A percentile compares a stretch with the other conserved stretches of the same genome.
Conservation (phyloP, 2,113 vertebrate species). For the Oncorhynchus masou region DNA sequence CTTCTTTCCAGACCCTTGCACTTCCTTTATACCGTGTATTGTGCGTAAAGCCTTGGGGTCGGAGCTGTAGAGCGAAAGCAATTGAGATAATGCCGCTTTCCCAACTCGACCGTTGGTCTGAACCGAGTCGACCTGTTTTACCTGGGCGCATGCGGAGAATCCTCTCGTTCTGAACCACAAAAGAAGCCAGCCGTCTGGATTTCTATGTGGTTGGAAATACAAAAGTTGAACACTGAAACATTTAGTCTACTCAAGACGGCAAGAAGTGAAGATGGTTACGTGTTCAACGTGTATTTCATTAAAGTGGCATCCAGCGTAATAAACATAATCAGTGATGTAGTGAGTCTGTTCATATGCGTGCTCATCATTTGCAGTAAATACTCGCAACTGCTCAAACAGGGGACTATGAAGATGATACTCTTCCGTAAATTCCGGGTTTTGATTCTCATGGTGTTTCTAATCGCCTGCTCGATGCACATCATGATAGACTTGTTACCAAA, state of each 20-base stretch:
- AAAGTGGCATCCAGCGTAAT: conserved; percentile 74
- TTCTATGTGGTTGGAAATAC: conserved; percentile 33
- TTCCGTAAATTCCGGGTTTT: conserved; percentile 90
- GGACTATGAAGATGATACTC: conserved; percentile 87
- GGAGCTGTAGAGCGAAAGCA: conserved; percentile 9
- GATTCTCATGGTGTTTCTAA: conserved; percentile 87
- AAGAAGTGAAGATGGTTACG: conserved; percentile 69
- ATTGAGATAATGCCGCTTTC: conserved; percentile 58
- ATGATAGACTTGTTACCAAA: conserved; percentile 90
- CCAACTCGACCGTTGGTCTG: conserved; percentile 46
- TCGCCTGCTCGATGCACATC: conserved; percentile 93
- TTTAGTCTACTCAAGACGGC: conserved; percentile 66
- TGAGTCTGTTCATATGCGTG: conserved; percentile 73
- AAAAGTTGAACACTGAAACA: conserved; percentile 67
- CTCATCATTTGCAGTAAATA: conserved; percentile 73
- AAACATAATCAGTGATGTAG: conserved; percentile 77
- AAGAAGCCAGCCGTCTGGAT: conserved; percentile 28
- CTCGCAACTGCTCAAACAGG: conserved; percentile 65
- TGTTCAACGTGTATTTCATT: conserved; percentile 68
- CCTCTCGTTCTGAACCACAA: conserved; percentile 43
- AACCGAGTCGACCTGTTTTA: conserved; percentile 52
- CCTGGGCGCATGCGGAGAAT: conserved; percentile 58
- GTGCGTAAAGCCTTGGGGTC: not conserved
- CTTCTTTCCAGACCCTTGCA: not conserved
- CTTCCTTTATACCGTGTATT: not conserved